These are phyloP conservation scores for Apis dorsata DNA, from an alignment of 1,140 invertebrate genomes.

Conservation along the genomic window DNA sequence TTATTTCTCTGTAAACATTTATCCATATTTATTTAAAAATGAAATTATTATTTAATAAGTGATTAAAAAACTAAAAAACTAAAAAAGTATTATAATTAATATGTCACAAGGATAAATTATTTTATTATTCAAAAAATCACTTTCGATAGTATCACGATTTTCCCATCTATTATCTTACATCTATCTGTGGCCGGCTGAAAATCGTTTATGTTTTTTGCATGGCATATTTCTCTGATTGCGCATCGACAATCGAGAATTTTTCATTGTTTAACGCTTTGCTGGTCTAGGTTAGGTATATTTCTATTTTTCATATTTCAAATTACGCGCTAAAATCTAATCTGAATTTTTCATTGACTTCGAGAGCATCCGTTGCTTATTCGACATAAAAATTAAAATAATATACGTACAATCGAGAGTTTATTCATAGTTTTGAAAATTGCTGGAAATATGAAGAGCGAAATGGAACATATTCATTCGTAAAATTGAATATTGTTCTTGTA, in stretches of 20 bases:
- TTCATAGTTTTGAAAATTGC: conserved; percentile 19
- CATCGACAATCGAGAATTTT: conserved; percentile 15
- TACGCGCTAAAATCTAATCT: not conserved
- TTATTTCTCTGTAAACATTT: not conserved
- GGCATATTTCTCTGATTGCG: conserved; percentile 26
- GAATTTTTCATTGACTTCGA: not conserved
- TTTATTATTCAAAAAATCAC: not conserved
- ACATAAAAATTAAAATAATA: no score
- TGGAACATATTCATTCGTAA: not conserved
- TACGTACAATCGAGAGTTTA: not conserved
- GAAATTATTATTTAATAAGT: not conserved
- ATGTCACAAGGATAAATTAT: not conserved
- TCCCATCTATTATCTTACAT: not conserved
- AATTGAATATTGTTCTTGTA: not conserved
- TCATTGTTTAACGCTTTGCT: conserved; percentile 22
- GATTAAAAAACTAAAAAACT: no score
- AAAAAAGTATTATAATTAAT: no score
- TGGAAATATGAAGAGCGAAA: not conserved
- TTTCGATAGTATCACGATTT: not conserved
- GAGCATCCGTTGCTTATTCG: not conserved
- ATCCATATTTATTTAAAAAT: not conserved
- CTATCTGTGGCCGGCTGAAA: conserved; percentile 32
- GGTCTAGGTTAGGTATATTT: not conserved
- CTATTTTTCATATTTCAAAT: not conserved
- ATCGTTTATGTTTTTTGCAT: conserved; percentile 40